Evolutionary conservation across 2,113 vertebrate species (phyloP), one percentile per base, ranked within the genome.

Genomic region (Oophaga pumilio): DNA sequence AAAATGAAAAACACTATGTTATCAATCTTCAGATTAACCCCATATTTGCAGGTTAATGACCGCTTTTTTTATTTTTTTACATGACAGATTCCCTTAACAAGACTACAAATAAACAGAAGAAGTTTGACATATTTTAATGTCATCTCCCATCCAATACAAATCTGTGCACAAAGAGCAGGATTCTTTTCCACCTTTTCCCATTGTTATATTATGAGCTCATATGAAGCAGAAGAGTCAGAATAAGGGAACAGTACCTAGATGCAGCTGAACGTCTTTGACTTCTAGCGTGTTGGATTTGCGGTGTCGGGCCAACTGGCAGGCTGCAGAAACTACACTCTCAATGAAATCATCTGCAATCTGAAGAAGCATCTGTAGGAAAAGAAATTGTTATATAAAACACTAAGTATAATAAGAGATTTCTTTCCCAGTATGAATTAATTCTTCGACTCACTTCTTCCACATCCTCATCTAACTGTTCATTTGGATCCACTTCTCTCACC

Each of bases 291-390:
- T 99, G 26, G 98, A 99, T 89, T 98, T 99, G 89, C 98, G 97
- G 90, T 99, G 98, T 77, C 98, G 96, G 0, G 98, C 97, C 0
- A 99, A 96, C 90, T 99, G 98, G 91, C 98, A 99, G 56, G 98
- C 98, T 0, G 98, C 97, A 0, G 97, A 99, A 91, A 99, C 98
- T 59, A 99, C 98, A 0, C 97, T 99, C 93, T 99, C 98, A 0
- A 99, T 99, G 91, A 99, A 99, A 89, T 99, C 98, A 80, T 99
- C 98, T 0, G 98, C 98, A 0, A 99, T 99, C 91, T 99, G 98
- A 86, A 99, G 91, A 91, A 99, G 94, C 97, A 99, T 98, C 98
- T 99, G 92, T 6, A 22, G 82, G 66, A 64, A 56, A 26, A 73
- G 26, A 86, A 26, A 86, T 49, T 5, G 13, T 14, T 13, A 9